Conservation (phyloP, 2,113 vertebrate species). For the Ptychochromis oligacanthus region DNA sequence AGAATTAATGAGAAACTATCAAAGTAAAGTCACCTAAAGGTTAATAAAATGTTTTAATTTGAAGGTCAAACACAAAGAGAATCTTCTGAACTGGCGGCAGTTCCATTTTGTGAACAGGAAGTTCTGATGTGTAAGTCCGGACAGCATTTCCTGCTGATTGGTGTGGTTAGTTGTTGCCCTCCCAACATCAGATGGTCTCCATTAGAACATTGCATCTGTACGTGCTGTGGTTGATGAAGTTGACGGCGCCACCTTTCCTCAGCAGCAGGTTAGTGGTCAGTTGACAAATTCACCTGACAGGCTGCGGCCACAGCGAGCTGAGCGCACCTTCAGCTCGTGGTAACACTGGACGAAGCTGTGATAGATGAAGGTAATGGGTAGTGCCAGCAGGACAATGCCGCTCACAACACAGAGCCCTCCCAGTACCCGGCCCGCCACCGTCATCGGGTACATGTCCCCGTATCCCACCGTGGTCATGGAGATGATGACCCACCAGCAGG, state of each 20-base stretch:
- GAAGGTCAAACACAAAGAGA: not conserved
- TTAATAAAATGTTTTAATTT: not conserved
- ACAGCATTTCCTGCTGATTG: no score
- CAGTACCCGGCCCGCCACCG: slow-evolving; percentile 91
- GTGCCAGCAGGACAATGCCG: slow-evolving; percentile 92
- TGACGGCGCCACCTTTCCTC: not conserved
- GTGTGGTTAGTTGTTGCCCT: not conserved
- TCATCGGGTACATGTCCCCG: slow-evolving; percentile 96
- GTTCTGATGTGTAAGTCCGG: no score
- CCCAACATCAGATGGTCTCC: not conserved
- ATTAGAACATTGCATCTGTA: no score
- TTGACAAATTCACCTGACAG: slow-evolving; percentile 88
- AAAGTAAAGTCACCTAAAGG: not conserved
- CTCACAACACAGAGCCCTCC: slow-evolving; percentile 96
- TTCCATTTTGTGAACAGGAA: not conserved
- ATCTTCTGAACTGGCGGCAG: not conserved
- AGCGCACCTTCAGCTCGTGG: slow-evolving; percentile 92
- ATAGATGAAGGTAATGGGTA: slow-evolving; percentile 98
- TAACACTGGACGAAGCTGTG: slow-evolving; percentile 98
- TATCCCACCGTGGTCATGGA: slow-evolving; percentile 99
- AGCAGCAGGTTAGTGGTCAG: slow-evolving; percentile 55
- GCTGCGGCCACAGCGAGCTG: slow-evolving; percentile 85
- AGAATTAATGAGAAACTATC: not conserved
- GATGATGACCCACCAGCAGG: slow-evolving; percentile 99
- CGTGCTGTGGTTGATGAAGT: not conserved